Base-by-base conservation (phyloP, 2,797 vertebrate genomes). In the Helostoma temminkii region DNA sequence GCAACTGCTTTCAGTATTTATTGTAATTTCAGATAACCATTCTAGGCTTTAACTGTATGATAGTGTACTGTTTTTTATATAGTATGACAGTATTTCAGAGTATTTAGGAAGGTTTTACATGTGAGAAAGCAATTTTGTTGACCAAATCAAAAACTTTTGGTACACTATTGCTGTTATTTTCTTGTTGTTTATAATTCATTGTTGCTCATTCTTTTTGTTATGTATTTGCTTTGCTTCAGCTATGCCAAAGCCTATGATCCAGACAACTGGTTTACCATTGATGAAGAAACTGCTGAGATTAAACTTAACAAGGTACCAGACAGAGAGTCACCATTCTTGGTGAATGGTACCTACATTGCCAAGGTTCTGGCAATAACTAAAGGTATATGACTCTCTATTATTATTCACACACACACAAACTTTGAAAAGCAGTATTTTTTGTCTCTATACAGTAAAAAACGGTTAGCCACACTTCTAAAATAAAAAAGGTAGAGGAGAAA, bases 321-420 rank as follows among this genome's bases (percentile, higher is more conserved):
- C 86, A 93, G 95, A 5, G 97, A 99, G 86, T 99, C 97, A 0
- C 39, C 49, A 19, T 80, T 93, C 43, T 87, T 99, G 59, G 86
- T 90, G n/a, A 96, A 99, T 60, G 96, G 97, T 12, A 95, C 91
- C 63, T 99, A 99, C 66, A 74, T 87, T 18, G 93, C 93, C 77
- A 96, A 96, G 75, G 92, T 99, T 74, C 55, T 98, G 85, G 96
- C 93, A 63, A 85, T 98, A 65, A 94, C 91, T 69, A 83, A 95
- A 78, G 95, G 98, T 96, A 94, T 81, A n/a, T n/a, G n/a, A n/a
- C n/a, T n/a, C n/a, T n/a, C n/a, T n/a, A n/a, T n/a, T n/a, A n/a
- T n/a, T n/a, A n/a, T n/a, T n/a, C n/a, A n/a, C n/a, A n/a, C n/a
- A n/a, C n/a, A n/a, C n/a, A n/a, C n/a, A n/a, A n/a, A n/a, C n/a